Evolutionary conservation across 2,888 invertebrate species (phyloP).

Genomic region (Eupithecia insigniata): DNA sequence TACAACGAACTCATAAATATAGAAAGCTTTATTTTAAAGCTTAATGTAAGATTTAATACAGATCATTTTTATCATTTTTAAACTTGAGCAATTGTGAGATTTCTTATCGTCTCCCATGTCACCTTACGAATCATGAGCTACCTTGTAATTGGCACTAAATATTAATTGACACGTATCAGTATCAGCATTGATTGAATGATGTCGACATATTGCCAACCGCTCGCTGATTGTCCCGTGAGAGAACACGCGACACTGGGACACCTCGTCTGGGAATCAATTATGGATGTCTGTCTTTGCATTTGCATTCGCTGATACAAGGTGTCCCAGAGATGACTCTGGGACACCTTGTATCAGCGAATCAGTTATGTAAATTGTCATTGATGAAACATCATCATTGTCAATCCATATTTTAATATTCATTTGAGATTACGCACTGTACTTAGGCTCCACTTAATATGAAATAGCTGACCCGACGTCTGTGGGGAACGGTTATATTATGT

Average conservation of each 20-base stretch:
- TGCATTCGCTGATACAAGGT: background rate
- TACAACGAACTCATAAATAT: too few species aligned
- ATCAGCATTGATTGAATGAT: constrained; percentile 9
- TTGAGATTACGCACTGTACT: background rate
- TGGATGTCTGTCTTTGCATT: background rate
- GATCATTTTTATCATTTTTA: too few species aligned
- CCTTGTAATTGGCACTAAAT: background rate
- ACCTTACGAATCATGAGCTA: too few species aligned
- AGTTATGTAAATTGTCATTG: background rate
- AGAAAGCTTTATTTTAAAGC: too few species aligned
- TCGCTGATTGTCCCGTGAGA: background rate
- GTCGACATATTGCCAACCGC: constrained; percentile 5
- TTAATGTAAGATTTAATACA: too few species aligned
- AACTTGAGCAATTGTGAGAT: too few species aligned
- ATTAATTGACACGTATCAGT: background rate
- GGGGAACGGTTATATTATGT: too few species aligned
- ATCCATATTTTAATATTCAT: background rate
- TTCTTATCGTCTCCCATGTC: too few species aligned
- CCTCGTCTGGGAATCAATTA: background rate
- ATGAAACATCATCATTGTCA: background rate
- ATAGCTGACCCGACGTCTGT: too few species aligned
- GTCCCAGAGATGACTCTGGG: background rate
- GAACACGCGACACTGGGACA: background rate
- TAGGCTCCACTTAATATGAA: too few species aligned
- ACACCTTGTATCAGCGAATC: background rate